phyloP scores from a whole-genome alignment of 1,140 invertebrate genomes.

The Theocolax elegans region DNA sequence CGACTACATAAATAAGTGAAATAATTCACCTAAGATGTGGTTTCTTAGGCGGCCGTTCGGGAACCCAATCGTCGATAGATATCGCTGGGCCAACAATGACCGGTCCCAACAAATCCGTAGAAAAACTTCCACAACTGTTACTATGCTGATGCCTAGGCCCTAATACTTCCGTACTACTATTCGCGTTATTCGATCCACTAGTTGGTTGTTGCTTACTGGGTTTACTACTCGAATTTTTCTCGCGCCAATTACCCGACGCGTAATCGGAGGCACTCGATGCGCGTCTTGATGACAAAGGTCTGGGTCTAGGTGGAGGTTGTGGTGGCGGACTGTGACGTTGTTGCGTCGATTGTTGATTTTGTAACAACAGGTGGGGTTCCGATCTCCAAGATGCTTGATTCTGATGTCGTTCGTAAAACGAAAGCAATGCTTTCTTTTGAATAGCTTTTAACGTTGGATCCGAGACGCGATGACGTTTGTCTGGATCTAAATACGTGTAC shows the following conservation, averaged over 20 bases:
- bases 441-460: conserved; percentile 86
- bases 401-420: conserved; percentile 79
- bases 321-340: conserved; percentile 63
- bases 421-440: conserved; percentile 86
- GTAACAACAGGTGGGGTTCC: conserved; percentile 71
- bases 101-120: conserved; percentile 72
- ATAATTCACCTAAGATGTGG: conserved; percentile 76
- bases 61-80: conserved; percentile 77
- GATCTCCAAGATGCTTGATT: conserved; percentile 73
- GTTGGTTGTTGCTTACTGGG: background rate
- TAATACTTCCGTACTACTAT: conserved; percentile 45
- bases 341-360: conserved; percentile 45
- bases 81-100: conserved; percentile 75
- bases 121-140: conserved; percentile 73
- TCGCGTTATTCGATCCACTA: background rate
- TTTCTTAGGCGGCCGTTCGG: conserved; percentile 80
- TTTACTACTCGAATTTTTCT: conserved; percentile 46
- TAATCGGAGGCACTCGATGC: conserved; percentile 79
- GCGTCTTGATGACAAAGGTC: conserved; percentile 69
- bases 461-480: conserved; percentile 79
- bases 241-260: conserved; percentile 64
- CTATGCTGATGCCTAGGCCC: conserved; percentile 69
- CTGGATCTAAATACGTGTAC: conserved; percentile 79
- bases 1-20: too few species aligned
- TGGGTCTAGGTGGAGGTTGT: conserved; percentile 70